Base-by-base conservation (phyloP, 2,888 invertebrate species). In the Eupithecia dodoneata region DNA sequence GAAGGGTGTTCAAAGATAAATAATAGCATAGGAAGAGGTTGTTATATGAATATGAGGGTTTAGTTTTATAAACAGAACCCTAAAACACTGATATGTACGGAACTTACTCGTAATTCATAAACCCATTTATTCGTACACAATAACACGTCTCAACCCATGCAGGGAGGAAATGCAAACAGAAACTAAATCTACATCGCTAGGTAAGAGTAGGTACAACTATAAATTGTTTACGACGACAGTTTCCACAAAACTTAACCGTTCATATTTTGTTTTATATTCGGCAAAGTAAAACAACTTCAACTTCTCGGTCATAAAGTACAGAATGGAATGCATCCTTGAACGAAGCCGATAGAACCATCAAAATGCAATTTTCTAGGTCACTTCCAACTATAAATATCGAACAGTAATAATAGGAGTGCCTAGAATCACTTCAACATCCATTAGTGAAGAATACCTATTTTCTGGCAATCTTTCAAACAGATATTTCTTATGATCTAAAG, bases 301-400 rank as follows among this genome's bases (percentile, higher is more conserved):
- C 47, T 44, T 45, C 69, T 18, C 47, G 70, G 70, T 47, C 47
- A 70, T 70, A 70, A 70, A 70, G 70, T 45, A 30, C 30, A 70
- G 47, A 70, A 49, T 30, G 30, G 47, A 45, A 12, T 70, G 70
- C 45, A 47, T 70, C 70, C 47, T 18, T 70, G 70, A 70, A 30
- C 12, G 47, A 30, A 18, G 18, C 47, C 18, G 69, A 70, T 70
- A 4, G 69, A 70, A 67, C 15, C 45, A 45, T 45, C 42, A 45
- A 72, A 55, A 71, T 42, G 41, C 52, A 71, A 41, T 71, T 52
- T 71, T 59, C 71, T 71, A 55, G 71, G n/a, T 55, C 52, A 71
- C 15, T n/a, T 3, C n/a, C 55, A 71, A 18, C 70, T 55, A 42
- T 52, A 45, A 45, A 72, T 59, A 72, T 45, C 71, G 18, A 18